Conservation (phyloP, 2,113 vertebrate genomes). For the Gasterosteus aculeatus region DNA sequence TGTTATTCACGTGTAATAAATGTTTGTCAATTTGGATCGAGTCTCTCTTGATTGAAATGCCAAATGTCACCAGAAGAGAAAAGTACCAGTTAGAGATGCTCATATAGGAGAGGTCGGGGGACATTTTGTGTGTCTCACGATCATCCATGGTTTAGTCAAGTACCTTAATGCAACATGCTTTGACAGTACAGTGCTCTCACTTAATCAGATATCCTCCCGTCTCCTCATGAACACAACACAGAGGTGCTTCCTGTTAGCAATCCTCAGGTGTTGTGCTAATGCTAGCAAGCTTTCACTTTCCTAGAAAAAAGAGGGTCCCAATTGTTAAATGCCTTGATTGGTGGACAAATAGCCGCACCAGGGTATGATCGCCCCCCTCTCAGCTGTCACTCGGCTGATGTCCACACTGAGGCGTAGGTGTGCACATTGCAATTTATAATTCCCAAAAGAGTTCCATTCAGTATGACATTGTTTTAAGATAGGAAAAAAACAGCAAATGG, state of each 20-base stretch:
- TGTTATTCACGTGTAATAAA: too few relatives aligned
- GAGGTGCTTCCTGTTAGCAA: neutral
- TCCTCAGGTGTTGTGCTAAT: neutral
- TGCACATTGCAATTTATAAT: too few relatives aligned
- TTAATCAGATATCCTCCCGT: neutral
- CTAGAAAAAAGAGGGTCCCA: neutral
- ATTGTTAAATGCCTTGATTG: neutral
- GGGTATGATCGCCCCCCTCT: neutral
- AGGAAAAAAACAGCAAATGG: slow-evolving; percentile 53
- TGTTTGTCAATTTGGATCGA: too few relatives aligned
- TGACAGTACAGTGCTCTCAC: neutral
- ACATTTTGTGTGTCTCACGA: neutral
- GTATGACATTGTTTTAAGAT: too few relatives aligned
- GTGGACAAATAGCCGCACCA: neutral
- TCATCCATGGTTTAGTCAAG: neutral
- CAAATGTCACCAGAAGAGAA: too few relatives aligned
- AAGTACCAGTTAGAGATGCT: neutral
- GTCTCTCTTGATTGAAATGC: too few relatives aligned
- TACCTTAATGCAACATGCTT: neutral
- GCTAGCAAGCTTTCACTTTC: neutral
- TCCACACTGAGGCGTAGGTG: neutral
- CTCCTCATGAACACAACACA: neutral
- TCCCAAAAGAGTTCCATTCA: neutral
- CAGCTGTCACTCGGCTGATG: neutral
- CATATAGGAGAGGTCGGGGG: neutral